Evolutionary conservation across 2,888 invertebrate species (phyloP), one percentile per base, ranked within the genome.

Genomic region (Eurois occulta): DNA sequence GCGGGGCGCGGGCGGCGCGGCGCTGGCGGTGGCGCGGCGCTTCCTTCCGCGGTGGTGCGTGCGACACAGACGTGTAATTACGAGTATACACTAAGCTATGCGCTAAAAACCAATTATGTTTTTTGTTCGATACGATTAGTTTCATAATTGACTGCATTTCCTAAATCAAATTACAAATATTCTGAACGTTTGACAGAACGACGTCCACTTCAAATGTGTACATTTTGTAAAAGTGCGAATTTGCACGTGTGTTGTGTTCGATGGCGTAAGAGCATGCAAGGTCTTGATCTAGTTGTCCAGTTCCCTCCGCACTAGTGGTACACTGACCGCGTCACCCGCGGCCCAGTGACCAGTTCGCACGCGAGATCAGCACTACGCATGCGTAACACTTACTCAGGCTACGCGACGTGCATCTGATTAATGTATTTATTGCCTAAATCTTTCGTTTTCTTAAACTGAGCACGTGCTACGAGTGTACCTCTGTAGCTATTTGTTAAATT

Each of bases 41-140:
- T 87, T 87, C 88, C 87, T 87, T 88, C 87, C 87, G 88, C 81
- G 84, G 85, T 80, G n/a, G 69, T 78, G 87, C 87, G 87, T 87
- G 87, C 77, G 75, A 75, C 76, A 71, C 16, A 41, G 41, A 38
- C 67, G 18, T 65, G 71, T 72, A 83, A 86, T 86, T 83, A n/a
- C n/a, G n/a, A n/a, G n/a, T n/a, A 83, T 74, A 38, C 65, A 52
- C 8, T 52, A 35, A 38, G 60, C 72, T 66, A 70, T 72, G 75
- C 64, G 24, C n/a, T 70, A 67, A 66, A 75, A 75, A 81, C 60
- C 32, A 67, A 18, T n/a, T 38, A 32, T 38, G 13, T 28, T 83
- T 86, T 86, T 77, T 77, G 38, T 65, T 55, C 18, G 24, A 60
- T 71, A 28, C 52, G 32, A 68, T 73, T 46, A 46, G 71, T 65